Base-by-base conservation (phyloP, 2,797 vertebrate genomes). In the Leuciscus waleckii region DNA sequence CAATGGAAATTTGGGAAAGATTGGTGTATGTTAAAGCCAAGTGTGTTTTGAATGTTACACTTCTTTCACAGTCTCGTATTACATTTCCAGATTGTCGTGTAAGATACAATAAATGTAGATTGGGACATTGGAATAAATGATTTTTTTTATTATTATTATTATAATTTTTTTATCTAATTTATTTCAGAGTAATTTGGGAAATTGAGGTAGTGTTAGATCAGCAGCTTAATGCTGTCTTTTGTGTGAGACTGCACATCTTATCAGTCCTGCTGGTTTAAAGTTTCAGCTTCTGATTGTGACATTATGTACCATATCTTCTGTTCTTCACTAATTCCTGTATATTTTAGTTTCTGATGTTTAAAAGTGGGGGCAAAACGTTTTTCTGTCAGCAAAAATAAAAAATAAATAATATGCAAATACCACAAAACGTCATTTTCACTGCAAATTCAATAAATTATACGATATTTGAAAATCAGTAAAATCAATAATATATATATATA, bases 71-170 rank as follows among this genome's bases (percentile, higher is more conserved):
- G 56, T 26, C n/a, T 63, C 19, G n/a, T 32, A n/a, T 49, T 63
- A 37, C 21, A 23, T 61, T 71, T 74, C 41, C 5, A n/a, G 26
- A 9, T 43, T 46, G 54, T 23, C 4, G 2, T 35, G 16, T 51
- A 54, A 11, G 43, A 7, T 65, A 51, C 58, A 83, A 41, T 76
- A 76, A 41, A 76, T 68, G 32, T 54, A 67, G 43, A 76, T 67
- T 67, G 32, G 41, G 71, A 75, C 29, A 13, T 75, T 7, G 58
- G 56, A 43, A 49, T 5, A 82, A 35, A 63, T 32, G 8, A 5
- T 51, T 75, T 65, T 19, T 74, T 79, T 37, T 56, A 5, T 29
- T 54, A 0, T 37, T 4, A 14, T 32, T 17, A 23, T 75, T 35
- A 35, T 35, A 5, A 35, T 35, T 35, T 58, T 26, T 5, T 5